Percentiles rank a stretch among this genome's conserved stretches.
phyloP scores from a whole-genome alignment of 1,140 invertebrate genomes.

The Platyura marginata region DNA sequence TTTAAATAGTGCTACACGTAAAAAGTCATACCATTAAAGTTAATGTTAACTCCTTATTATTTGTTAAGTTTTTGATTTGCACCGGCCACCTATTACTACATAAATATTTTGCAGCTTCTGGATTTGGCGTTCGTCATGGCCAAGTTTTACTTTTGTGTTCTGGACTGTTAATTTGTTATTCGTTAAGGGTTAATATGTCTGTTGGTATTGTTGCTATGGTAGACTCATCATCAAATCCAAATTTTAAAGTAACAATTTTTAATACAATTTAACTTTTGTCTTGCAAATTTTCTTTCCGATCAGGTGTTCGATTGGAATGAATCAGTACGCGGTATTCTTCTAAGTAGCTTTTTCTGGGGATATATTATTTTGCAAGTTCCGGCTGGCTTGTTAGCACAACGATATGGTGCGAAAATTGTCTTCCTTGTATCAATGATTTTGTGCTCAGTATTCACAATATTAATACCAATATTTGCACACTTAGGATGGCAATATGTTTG shows the following conservation, averaged over 20 bases:
- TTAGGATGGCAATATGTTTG: constrained; percentile 34
- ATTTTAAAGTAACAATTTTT: too few relatives aligned
- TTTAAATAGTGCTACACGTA: too few relatives aligned
- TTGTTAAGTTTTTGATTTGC: too few relatives aligned
- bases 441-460: constrained; percentile 20
- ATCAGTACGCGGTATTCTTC: constrained; percentile 28
- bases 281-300: neutral
- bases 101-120: too few relatives aligned
- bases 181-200: constrained; percentile 47
- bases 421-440: constrained; percentile 34
- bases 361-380: constrained; percentile 36
- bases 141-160: constrained; percentile 42
- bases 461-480: constrained; percentile 23
- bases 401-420: constrained; percentile 43
- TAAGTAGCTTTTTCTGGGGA: constrained; percentile 49
- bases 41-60: too few relatives aligned
- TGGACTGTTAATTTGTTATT: constrained; percentile 39
- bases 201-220: constrained; percentile 55
- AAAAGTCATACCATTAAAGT: too few relatives aligned
- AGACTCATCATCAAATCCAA: too few relatives aligned
- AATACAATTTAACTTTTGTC: neutral
- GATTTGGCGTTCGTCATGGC: constrained; percentile 40
- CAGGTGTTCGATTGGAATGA: constrained; percentile 28
- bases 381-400: constrained; percentile 43
- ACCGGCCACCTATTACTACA: too few relatives aligned